Conservation (phyloP, 2,888 invertebrate species). For the Agrypnus murinus region DNA sequence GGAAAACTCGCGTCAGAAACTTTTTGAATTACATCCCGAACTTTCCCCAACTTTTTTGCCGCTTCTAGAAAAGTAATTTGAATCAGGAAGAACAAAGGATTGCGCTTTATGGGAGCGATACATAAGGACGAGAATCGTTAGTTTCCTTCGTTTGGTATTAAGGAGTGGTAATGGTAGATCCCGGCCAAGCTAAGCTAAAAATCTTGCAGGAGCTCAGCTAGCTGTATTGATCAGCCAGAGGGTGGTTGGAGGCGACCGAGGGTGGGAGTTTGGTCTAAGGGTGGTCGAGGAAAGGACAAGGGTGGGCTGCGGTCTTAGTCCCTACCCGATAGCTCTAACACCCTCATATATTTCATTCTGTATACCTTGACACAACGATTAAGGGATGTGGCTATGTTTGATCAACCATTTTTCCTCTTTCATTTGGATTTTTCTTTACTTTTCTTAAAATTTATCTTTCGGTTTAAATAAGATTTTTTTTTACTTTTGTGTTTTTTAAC, state of each 20-base stretch:
- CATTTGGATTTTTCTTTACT: too few relatives aligned
- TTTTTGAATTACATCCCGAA: constrained; percentile 44
- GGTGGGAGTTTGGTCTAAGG: constrained; percentile 67
- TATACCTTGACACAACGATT: constrained; percentile 55
- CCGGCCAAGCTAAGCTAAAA: constrained; percentile 72
- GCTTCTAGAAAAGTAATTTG: constrained; percentile 45
- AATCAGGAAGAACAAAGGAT: constrained; percentile 60
- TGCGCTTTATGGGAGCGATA: constrained; percentile 54
- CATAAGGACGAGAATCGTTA: constrained; percentile 64
- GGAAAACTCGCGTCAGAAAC: constrained; percentile 43
- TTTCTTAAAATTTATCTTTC: too few relatives aligned
- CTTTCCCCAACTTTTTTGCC: constrained; percentile 46
- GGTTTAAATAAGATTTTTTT: not conserved
- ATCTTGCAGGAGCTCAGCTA: constrained; percentile 72
- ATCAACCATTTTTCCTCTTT: constrained; percentile 12
- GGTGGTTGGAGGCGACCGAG: constrained; percentile 58
- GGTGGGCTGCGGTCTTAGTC: constrained; percentile 71
- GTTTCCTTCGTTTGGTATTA: constrained; percentile 67
- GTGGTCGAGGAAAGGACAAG: constrained; percentile 70
- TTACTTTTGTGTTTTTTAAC: not conserved
- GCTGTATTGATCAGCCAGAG: constrained; percentile 71
- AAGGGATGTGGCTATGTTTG: constrained; percentile 40
- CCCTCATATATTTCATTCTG: constrained; percentile 63
- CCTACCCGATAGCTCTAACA: constrained; percentile 67
- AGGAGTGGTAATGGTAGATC: constrained; percentile 69